These are phyloP conservation scores for Crotalus viridis DNA, from an alignment of 2,113 vertebrate species.

Conservation along the genomic window DNA sequence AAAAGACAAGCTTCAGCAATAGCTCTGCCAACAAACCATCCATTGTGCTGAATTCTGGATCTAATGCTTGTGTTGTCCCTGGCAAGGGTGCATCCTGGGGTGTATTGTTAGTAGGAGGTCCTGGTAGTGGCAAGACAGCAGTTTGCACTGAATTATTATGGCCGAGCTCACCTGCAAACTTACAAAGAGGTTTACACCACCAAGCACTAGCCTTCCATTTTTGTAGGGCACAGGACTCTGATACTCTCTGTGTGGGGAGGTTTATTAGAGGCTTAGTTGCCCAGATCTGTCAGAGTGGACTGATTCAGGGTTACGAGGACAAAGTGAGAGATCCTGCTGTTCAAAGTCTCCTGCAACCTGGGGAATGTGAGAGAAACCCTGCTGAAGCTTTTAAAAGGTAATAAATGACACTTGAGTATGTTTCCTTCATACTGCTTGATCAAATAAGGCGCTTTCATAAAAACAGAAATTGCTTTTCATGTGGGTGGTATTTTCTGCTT, in stretches of 20 bases:
- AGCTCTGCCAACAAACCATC: conserved; percentile 72
- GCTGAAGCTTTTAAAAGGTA: conserved; percentile 97
- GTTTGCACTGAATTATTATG: conserved; percentile 92
- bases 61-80: conserved; percentile 68
- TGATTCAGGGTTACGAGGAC: conserved; percentile 88
- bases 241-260: conserved; percentile 86
- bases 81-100: conserved; percentile 87
- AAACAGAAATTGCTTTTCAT: not conserved
- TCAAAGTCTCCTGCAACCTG: conserved; percentile 84
- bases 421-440: conserved; percentile 5
- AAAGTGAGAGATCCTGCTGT: conserved; percentile 86
- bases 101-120: conserved; percentile 91
- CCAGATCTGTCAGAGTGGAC: conserved; percentile 84
- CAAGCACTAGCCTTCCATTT: conserved; percentile 92
- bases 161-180: conserved; percentile 83
- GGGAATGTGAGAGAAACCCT: conserved; percentile 94
- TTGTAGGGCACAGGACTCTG: conserved; percentile 92
- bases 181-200: conserved; percentile 84
- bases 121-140: conserved; percentile 93
- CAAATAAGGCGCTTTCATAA: conserved; percentile 23
- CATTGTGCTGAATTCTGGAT: conserved; percentile 67
- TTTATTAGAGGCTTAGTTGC: conserved; percentile 85
- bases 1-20: conserved; percentile 83
- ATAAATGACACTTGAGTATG: not conserved
- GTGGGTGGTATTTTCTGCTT: not conserved